These are phyloP conservation scores for Spinus olivaceus DNA, from an alignment of 2,797 vertebrate genomes.

Conservation along the genomic window DNA sequence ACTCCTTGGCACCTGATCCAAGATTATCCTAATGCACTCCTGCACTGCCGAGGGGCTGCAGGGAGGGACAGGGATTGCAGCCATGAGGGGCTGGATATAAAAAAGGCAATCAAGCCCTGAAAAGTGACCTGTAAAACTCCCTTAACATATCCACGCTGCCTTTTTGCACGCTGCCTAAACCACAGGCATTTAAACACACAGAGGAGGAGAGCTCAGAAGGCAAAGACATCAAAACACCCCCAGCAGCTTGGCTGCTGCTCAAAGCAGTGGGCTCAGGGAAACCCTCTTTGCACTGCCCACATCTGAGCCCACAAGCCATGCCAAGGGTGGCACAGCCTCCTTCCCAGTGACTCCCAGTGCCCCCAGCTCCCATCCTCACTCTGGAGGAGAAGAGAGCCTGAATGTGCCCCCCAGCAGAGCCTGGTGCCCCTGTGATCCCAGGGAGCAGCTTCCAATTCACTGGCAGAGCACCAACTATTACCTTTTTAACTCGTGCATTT, in stretches of 20 bases:
- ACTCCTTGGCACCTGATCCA: neutral
- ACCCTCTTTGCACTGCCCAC: neutral
- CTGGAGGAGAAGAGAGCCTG: neutral
- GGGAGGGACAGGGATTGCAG: neutral
- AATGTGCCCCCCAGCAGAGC: neutral
- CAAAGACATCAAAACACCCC: neutral
- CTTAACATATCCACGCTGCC: accelerated
- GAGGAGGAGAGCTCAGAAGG: neutral
- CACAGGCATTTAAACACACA: accelerated
- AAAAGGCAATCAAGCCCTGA: neutral
- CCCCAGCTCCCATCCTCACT: neutral
- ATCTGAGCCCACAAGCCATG: neutral
- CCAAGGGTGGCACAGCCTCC: neutral
- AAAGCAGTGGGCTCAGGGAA: neutral
- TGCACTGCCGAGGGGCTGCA: neutral
- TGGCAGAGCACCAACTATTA: slow-evolving; percentile 44
- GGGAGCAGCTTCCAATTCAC: slow-evolving; percentile 37
- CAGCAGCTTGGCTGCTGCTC: accelerated
- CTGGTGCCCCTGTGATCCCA: neutral
- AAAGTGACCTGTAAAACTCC: neutral
- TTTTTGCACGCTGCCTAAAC: neutral
- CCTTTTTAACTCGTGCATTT: slow-evolving; percentile 56
- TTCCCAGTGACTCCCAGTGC: neutral
- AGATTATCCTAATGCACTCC: neutral
- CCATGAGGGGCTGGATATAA: accelerated